phyloP scores from a whole-genome alignment of 2,797 vertebrate genomes.

The Schizothorax lantsangensis region DNA sequence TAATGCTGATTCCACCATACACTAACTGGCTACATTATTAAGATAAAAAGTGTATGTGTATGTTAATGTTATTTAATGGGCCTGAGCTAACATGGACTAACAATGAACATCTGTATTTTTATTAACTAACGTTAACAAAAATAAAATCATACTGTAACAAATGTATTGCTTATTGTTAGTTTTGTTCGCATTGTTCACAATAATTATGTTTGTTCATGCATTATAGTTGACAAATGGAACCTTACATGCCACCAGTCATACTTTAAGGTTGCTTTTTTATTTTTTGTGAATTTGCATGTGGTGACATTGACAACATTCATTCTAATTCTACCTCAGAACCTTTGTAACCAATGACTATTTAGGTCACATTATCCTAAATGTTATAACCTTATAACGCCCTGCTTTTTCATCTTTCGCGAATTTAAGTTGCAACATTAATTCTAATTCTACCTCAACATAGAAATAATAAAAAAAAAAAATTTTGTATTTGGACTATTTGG shows the following conservation, averaged over 20 bases:
- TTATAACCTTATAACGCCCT: too few species aligned
- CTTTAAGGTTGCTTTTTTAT: neutral
- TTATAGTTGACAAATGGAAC: neutral
- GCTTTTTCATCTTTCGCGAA: neutral
- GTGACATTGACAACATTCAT: neutral
- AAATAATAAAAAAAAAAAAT: neutral
- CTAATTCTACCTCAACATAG: neutral
- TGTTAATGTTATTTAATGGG: neutral
- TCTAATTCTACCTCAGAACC: neutral
- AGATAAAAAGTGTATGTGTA: too few species aligned
- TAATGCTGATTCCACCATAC: neutral
- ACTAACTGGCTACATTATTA: too few species aligned
- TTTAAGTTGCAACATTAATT: too few species aligned
- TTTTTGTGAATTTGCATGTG: neutral
- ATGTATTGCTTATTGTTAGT: neutral
- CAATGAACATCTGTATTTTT: neutral
- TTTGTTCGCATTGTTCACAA: neutral
- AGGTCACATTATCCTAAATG: too few species aligned
- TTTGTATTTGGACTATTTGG: neutral
- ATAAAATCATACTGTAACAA: neutral
- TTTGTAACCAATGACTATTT: too few species aligned
- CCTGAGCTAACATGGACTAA: neutral
- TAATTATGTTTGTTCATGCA: neutral
- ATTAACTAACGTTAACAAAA: neutral
- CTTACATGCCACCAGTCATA: neutral